Evolutionary conservation across 92 coral and sea anemone species (phyloP), one percentile per base, ranked within the genome.

Genomic region (Porites divaricata): DNA sequence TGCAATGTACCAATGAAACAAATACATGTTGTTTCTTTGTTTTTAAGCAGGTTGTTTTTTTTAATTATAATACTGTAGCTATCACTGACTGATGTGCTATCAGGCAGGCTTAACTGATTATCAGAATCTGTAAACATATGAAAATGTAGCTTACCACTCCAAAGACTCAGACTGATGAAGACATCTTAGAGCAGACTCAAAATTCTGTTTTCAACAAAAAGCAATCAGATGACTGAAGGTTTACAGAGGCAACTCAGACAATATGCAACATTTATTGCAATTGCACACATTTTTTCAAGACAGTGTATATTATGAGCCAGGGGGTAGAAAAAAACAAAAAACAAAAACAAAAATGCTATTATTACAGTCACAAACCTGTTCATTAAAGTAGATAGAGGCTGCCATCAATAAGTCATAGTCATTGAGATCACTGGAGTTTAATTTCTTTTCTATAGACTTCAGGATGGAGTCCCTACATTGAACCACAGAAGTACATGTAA

Each of bases 91-190:
- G 0, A 4, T 35, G 45, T 35, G 45, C 45, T 35, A 35, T 3
- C 45, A 35, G 45, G 45, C 45, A 35, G 45, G 45, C 45, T 35
- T 35, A 35, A 35, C 28, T 3, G 35, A 2, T 3, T 68, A 12
- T 35, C 45, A 35, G 45, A 16, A 26, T 28, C 1, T 5, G 2
- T 28, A 28, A 53, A 70, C 2, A 70, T 21, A 28, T 4, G 2
- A 20, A 14, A 6, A 53, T 8, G 21, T 0, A 9, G 22, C 86
- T 69, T 85, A 96, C 99, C 99, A 95, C 86, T 96, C 99, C 41
- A 96, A 82, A 58, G 99, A 93, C 73, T 96, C 99, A 53, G 98
- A 96, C 68, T 95, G 98, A 79, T 96, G 99, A 14, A 96, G 89
- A 78, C 99, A 95, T 75, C 99, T 91, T 26, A 96, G 83, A 9